These are phyloP conservation scores for Enteromius argenteus DNA, from an alignment of 2,797 vertebrate genomes.

Conservation along the genomic window DNA sequence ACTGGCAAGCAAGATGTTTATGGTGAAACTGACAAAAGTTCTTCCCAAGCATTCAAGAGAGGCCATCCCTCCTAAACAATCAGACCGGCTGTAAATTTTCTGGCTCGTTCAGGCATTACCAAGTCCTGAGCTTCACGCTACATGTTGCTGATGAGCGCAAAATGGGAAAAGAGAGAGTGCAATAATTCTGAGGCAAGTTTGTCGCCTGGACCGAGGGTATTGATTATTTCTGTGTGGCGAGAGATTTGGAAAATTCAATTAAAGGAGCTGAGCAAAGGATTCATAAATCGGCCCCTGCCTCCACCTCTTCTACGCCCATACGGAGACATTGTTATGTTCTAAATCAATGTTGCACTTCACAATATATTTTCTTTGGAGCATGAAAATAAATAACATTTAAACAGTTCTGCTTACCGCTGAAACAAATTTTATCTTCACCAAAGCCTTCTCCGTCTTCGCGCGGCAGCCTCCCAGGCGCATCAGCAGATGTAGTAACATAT, in stretches of 20 bases:
- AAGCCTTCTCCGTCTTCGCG: conserved; percentile 88
- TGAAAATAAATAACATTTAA: conserved; percentile 99
- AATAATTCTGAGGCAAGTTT: conserved; percentile 99
- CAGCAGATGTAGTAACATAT: conserved; percentile 86
- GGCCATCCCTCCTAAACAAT: conserved; percentile 84
- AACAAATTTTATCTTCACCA: conserved; percentile 97
- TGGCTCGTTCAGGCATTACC: conserved; percentile 84
- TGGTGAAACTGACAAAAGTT: conserved; percentile 76
- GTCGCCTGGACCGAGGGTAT: conserved; percentile 91
- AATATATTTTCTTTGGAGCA: conserved; percentile 99
- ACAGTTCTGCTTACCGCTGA: conserved; percentile 99
- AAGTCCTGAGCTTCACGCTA: conserved; percentile 84
- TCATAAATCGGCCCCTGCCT: conserved; percentile 91
- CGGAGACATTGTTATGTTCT: conserved; percentile 95
- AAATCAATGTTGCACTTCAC: conserved; percentile 99
- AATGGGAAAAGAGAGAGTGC: conserved; percentile 95
- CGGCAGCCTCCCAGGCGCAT: conserved; percentile 85
- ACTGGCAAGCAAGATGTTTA: not conserved
- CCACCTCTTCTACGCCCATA: conserved; percentile 81
- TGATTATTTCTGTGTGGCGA: conserved; percentile 99
- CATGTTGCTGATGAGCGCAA: conserved; percentile 99
- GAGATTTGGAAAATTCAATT: conserved; percentile 99
- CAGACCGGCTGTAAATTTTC: conserved; percentile 88
- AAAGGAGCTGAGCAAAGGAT: conserved; percentile 99
- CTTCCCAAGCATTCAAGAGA: conserved; percentile 76